Evolutionary conservation across 2,888 invertebrate species (phyloP).

Genomic region (Metellina segmentata): DNA sequence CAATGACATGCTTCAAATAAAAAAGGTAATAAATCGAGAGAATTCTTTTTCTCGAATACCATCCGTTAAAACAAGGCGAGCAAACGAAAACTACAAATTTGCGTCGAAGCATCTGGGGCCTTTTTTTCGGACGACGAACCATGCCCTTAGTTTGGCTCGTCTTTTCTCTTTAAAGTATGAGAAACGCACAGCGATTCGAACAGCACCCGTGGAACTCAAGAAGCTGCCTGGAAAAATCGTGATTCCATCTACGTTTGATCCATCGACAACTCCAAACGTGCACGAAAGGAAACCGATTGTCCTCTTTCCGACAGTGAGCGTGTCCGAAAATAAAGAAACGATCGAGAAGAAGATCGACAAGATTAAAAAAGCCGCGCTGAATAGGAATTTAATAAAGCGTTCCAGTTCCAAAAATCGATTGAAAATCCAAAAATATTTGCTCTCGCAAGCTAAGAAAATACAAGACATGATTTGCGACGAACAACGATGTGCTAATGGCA

Average conservation of each 20-base stretch:
- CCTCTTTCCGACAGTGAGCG: constrained; percentile 61
- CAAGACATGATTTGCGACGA: constrained; percentile 62
- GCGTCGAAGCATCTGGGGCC: constrained; percentile 23
- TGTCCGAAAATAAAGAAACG: constrained; percentile 72
- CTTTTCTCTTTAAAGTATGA: constrained; percentile 59
- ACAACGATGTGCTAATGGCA: constrained; percentile 31
- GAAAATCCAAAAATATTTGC: constrained; percentile 62
- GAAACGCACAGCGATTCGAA: constrained; percentile 2
- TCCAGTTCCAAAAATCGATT: constrained; percentile 54
- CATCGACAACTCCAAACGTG: neutral
- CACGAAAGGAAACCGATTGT: constrained; percentile 33
- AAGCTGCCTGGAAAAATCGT: constrained; percentile 64
- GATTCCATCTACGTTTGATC: constrained; percentile 67
- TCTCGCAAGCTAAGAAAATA: constrained; percentile 64
- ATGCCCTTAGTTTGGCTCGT: constrained; percentile 53
- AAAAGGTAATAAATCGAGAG: neutral
- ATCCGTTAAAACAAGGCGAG: constrained; percentile 23
- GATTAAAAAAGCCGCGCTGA: constrained; percentile 64
- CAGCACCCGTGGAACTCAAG: constrained; percentile 12
- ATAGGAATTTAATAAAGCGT: constrained; percentile 54
- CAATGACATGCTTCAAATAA: neutral
- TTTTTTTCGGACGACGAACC: constrained; percentile 45
- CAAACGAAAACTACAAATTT: constrained; percentile 18
- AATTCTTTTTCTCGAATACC: constrained; percentile 6
- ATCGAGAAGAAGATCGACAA: constrained; percentile 72